Percentiles rank a stretch among this genome's conserved stretches.
Conservation (phyloP, 2,888 invertebrate genomes). For the Rhagonycha lutea region DNA sequence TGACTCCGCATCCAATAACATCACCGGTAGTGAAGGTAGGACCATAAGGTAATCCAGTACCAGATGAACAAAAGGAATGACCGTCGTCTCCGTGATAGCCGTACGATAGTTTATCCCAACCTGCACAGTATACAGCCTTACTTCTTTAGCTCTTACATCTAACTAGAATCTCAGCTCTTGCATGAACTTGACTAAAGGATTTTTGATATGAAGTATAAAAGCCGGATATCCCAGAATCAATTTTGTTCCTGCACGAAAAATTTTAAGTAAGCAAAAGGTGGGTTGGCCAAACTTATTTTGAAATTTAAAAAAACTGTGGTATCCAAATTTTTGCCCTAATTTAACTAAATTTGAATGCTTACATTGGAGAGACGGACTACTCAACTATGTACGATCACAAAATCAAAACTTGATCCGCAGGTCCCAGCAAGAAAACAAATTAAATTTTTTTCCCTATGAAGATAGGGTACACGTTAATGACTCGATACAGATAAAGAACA, state of each 20-base stretch:
- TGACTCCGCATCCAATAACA: slow-evolving; percentile 97
- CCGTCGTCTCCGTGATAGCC: slow-evolving; percentile 99
- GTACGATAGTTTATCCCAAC: slow-evolving; percentile 99
- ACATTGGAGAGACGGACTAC: background rate
- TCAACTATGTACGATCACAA: background rate
- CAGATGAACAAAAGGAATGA: slow-evolving; percentile 97
- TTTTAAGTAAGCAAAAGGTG: slow-evolving; percentile 5
- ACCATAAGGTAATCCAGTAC: slow-evolving; percentile 96
- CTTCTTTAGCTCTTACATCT: slow-evolving; percentile 8
- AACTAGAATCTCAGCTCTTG: slow-evolving; percentile 15
- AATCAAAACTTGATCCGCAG: background rate
- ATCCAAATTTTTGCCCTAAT: background rate
- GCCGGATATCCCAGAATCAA: slow-evolving; percentile 14
- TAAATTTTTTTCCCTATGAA: background rate
- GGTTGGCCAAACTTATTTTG: background rate
- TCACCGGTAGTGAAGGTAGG: slow-evolving; percentile 98
- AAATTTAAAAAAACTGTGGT: background rate
- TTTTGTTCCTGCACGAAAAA: slow-evolving; percentile 15
- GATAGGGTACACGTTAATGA: background rate
- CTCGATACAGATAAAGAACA: background rate
- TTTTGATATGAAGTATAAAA: slow-evolving; percentile 18
- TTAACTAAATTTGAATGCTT: background rate
- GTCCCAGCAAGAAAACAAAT: background rate
- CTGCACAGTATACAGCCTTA: slow-evolving; percentile 55
- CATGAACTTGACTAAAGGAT: slow-evolving; percentile 12